phyloP scores from a whole-genome alignment of 2,888 invertebrate species.

The Vanessa cardui region DNA sequence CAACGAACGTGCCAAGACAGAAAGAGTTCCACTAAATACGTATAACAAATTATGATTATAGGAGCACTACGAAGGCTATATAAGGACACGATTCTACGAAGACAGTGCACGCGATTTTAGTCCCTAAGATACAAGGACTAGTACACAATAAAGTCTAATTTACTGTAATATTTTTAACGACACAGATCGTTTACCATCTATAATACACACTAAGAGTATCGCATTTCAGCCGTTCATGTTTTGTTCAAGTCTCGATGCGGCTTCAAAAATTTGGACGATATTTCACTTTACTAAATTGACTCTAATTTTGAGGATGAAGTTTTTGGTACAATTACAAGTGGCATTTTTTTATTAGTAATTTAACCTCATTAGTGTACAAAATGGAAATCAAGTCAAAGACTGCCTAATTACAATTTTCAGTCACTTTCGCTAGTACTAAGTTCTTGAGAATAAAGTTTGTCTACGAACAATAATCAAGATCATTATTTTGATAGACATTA shows the following conservation, averaged over 20 bases:
- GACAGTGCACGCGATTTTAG: constrained; percentile 26
- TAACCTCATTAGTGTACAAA: neutral
- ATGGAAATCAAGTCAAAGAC: constrained; percentile 9
- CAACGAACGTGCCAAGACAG: constrained; percentile 36
- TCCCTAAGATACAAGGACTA: constrained; percentile 11
- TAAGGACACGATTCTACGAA: constrained; percentile 37
- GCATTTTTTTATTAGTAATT: neutral
- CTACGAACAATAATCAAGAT: constrained; percentile 4
- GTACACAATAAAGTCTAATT: constrained; percentile 15
- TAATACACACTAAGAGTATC: constrained; percentile 16
- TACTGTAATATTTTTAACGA: constrained; percentile 11
- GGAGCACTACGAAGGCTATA: constrained; percentile 66
- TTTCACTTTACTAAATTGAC: constrained; percentile 9
- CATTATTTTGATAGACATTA: constrained; percentile 4
- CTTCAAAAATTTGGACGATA: neutral
- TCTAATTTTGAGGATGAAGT: neutral
- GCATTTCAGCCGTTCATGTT: constrained; percentile 7
- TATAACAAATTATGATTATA: constrained; percentile 46
- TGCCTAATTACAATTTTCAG: constrained; percentile 9
- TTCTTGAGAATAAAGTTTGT: constrained; percentile 3
- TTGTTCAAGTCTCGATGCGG: neutral
- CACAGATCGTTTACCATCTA: constrained; percentile 16
- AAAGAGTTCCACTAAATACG: constrained; percentile 41
- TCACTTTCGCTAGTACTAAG: constrained; percentile 9
- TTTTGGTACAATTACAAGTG: neutral